Conservation (phyloP, 1,140 invertebrate genomes). For the Pissodes strobi region DNA sequence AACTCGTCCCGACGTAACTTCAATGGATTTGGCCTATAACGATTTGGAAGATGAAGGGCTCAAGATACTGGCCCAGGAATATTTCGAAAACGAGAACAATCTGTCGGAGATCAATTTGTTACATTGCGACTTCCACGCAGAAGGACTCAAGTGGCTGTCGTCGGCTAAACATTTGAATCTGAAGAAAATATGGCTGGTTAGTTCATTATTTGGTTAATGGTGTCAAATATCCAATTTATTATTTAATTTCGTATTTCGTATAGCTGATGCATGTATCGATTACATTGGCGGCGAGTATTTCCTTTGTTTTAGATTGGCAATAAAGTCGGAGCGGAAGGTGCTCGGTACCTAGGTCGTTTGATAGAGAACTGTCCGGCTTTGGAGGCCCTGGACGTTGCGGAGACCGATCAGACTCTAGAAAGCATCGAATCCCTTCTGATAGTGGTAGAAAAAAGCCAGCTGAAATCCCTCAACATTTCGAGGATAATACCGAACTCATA, state of each 20-base stretch:
- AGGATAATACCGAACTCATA: slow-evolving; percentile 55
- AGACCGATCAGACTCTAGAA: slow-evolving; percentile 59
- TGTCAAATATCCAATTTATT: too few relatives aligned
- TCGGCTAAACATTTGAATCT: slow-evolving; percentile 51
- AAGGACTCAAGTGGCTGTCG: slow-evolving; percentile 47
- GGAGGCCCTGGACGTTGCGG: slow-evolving; percentile 59
- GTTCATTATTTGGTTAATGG: background rate
- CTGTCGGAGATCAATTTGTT: slow-evolving; percentile 60
- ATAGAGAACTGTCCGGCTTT: slow-evolving; percentile 56
- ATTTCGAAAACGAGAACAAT: slow-evolving; percentile 42
- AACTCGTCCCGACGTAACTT: slow-evolving; percentile 55
- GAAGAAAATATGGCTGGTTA: slow-evolving; percentile 61
- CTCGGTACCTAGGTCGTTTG: slow-evolving; percentile 57
- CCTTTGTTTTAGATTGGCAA: too few relatives aligned
- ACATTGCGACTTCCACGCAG: slow-evolving; percentile 58
- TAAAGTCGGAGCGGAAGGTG: slow-evolving; percentile 38
- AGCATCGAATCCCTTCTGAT: slow-evolving; percentile 55
- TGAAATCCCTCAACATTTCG: slow-evolving; percentile 62
- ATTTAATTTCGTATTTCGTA: too few relatives aligned
- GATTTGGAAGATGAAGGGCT: slow-evolving; percentile 60
- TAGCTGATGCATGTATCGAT: too few relatives aligned
- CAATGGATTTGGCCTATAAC: slow-evolving; percentile 63
- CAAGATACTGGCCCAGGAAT: slow-evolving; percentile 53
- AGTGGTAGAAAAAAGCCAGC: slow-evolving; percentile 42
- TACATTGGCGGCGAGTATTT: too few relatives aligned